Percentiles rank a stretch among this genome's conserved stretches.
Evolutionary conservation across 2,888 invertebrate genomes (phyloP).

Genomic region (Homarus gammarus): DNA sequence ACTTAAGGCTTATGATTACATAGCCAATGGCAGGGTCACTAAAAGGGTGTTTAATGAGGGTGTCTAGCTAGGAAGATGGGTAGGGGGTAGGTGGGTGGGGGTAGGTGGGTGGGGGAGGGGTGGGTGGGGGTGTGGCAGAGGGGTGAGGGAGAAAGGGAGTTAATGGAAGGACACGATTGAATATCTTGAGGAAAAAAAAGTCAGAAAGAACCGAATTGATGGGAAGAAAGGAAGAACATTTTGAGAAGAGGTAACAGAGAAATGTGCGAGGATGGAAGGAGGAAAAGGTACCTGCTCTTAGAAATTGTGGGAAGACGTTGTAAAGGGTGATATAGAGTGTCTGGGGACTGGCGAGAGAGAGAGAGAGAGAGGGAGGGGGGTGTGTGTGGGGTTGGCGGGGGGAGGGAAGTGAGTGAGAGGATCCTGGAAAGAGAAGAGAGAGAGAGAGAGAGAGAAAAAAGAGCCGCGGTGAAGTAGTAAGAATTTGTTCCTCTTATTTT

Average conservation of each 20-base stretch:
- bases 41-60: not conserved
- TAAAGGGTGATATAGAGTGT: not conserved
- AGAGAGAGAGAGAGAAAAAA: slow-evolving; percentile 18
- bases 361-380: not conserved
- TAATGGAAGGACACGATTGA: no score
- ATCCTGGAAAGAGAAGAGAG: not conserved
- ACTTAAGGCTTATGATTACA: not conserved
- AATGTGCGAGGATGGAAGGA: not conserved
- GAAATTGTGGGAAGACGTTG: not conserved
- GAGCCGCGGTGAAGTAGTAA: no score
- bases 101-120: not conserved
- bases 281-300: not conserved
- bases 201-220: not conserved
- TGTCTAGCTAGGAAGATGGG: not conserved
- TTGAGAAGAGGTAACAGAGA: not conserved
- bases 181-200: no score
- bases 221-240: not conserved
- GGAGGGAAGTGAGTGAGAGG: not conserved
- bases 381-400: not conserved
- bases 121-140: not conserved
- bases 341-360: not conserved
- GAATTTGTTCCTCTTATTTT: no score
- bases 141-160: not conserved
- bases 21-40: not conserved
- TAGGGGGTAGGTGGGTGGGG: not conserved